Conservation (phyloP, 2,797 vertebrate species). For the Aulostomus chinensis region DNA sequence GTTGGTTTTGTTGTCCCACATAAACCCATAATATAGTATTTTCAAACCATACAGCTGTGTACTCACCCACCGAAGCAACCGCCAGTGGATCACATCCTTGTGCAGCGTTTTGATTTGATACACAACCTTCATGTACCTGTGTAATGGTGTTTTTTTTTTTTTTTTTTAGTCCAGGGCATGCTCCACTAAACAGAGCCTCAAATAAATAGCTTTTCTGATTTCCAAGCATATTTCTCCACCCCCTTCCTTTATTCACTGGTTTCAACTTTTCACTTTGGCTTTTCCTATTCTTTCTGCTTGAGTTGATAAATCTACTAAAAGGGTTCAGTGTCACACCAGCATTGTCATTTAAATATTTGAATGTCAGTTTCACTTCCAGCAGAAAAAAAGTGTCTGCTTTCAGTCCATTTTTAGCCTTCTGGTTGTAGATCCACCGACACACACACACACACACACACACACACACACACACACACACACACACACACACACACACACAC, state of each 20-base stretch:
- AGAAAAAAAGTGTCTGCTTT: slow-evolving; percentile 38
- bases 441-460: slow-evolving; percentile 8
- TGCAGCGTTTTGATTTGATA: slow-evolving; percentile 35
- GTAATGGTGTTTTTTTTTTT: slow-evolving; percentile 26
- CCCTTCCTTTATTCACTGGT: neutral
- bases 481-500: slow-evolving; percentile 6
- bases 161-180: slow-evolving; percentile 38
- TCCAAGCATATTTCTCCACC: slow-evolving; percentile 22
- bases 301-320: slow-evolving; percentile 67
- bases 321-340: slow-evolving; percentile 60
- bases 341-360: slow-evolving; percentile 75
- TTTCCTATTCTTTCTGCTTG: slow-evolving; percentile 49
- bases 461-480: slow-evolving; percentile 8
- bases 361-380: slow-evolving; percentile 55
- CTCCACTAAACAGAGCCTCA: slow-evolving; percentile 42
- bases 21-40: slow-evolving; percentile 7
- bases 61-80: slow-evolving; percentile 22
- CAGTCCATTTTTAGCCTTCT: slow-evolving; percentile 61
- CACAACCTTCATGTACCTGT: slow-evolving; percentile 54
- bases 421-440: slow-evolving; percentile 27
- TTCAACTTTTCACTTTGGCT: slow-evolving; percentile 52
- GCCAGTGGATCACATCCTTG: slow-evolving; percentile 14
- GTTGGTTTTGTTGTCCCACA: slow-evolving; percentile 6
- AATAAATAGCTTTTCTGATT: slow-evolving; percentile 50
- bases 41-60: slow-evolving; percentile 18